Evolutionary conservation across 2,888 invertebrate genomes (phyloP).

Genomic region (Chalcis sispes): DNA sequence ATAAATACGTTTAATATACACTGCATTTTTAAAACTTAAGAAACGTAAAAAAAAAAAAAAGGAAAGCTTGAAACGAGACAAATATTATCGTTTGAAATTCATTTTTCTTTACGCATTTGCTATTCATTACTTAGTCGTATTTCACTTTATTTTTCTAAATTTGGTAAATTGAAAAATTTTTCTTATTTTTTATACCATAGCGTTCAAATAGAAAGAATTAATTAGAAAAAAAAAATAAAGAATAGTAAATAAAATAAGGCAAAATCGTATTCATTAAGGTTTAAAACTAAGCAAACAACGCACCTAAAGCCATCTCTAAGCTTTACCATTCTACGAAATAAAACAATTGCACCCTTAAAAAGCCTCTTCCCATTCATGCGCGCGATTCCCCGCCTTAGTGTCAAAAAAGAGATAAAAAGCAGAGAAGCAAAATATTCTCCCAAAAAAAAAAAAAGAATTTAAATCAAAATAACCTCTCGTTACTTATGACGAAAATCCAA

Average conservation of each 20-base stretch:
- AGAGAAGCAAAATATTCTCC: neutral
- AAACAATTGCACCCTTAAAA: neutral
- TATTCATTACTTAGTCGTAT: slow-evolving; percentile 24
- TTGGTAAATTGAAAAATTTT: neutral
- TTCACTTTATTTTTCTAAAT: slow-evolving; percentile 12
- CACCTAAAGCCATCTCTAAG: neutral
- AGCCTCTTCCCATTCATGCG: neutral
- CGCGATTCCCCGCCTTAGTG: too few relatives aligned
- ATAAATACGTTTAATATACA: too few relatives aligned
- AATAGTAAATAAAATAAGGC: neutral
- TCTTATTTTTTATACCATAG: neutral
- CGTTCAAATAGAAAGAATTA: neutral
- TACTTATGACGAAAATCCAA: neutral
- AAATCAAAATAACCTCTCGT: slow-evolving; percentile 28
- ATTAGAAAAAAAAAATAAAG: neutral
- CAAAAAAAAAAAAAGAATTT: neutral
- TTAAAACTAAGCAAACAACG: neutral
- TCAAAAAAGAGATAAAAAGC: too few relatives aligned
- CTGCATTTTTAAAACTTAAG: too few relatives aligned
- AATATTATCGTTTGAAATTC: slow-evolving; percentile 27
- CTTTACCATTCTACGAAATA: neutral
- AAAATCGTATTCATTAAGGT: too few relatives aligned
- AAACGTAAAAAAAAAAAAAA: slow-evolving; percentile 31
- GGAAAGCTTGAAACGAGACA: slow-evolving; percentile 8
- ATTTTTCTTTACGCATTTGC: slow-evolving; percentile 29